Evolutionary conservation across 2,888 invertebrate genomes (phyloP), one percentile per base, ranked within the genome.

Genomic region (Leptinotarsa tumamoca): DNA sequence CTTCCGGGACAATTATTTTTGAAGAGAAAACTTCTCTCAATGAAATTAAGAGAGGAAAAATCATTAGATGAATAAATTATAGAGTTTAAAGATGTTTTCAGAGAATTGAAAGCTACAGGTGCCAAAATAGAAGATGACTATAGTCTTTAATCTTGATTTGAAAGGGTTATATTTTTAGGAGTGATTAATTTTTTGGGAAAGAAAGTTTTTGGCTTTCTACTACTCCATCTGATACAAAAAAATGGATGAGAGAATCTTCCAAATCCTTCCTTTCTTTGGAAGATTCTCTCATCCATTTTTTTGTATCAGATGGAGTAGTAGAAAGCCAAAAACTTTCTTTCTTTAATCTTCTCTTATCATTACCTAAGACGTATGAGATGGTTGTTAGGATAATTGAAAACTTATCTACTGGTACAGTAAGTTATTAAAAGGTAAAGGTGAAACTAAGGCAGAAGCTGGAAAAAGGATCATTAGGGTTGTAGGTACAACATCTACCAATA

Each of bases 331-430:
- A n/a, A n/a, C n/a, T n/a, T n/a, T n/a, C n/a, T n/a, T n/a, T 76
- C 5, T 77, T 73, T 33, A 21, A 21, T 21, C 21, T 21, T 21
- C 67, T 79, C 51, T 49, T 77, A 56, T 66, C 58, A 7, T 56
- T 79, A 54, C 80, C 78, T 58, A 77, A 78, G 58, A 74, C 78
- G 23, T 80, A 74, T 72, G 75, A 80, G n/a, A 80, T 78, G 15
- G 71, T 78, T 18, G 73, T 74, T n/a, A 76, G 75, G 2, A 63
- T 79, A 23, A 70, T 79, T 7, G 77, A 78, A 74, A 80, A 78
- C 74, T 52, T 71, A 67, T 54, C 71, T 33, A 67, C 72, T 54
- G 51, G 13, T 58, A 18, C 14, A n/a, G 7, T 78, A 27, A 71
- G 67, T 3, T 72, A 54, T 66, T 72, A 76, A 63, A n/a, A 4